Base-by-base conservation (phyloP, 2,888 invertebrate genomes). In the Conus canariensis region DNA sequence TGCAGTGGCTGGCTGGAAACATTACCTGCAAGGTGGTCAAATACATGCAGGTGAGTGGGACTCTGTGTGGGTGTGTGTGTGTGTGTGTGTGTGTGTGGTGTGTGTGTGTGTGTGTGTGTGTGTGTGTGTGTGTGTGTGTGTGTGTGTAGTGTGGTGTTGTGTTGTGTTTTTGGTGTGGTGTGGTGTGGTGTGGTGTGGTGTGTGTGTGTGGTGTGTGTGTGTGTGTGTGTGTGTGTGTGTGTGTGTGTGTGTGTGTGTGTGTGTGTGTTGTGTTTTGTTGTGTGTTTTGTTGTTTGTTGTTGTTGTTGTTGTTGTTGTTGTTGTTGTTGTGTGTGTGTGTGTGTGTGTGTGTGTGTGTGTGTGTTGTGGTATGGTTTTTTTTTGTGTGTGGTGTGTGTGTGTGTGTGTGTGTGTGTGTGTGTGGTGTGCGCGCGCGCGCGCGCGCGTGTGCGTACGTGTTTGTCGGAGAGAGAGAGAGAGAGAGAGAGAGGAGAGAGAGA, bases 1-100 rank as follows among this genome's bases (percentile, higher is more conserved):
- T 98, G 0, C 97, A 98, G 92, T 98, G 98, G 98, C 96, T 97
- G 86, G 98, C 98, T 22, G 98, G 98, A 4, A 98, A 98, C 94
- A 95, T 97, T 16, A 97, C 97, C 83, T 98, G 98, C 96, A 98
- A 98, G 96, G 93, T 98, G 89, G 97, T 98, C 94, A 98, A 98
- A 96, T 98, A 97, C 93, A 96, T 98, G 87, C 98, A 98, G 96
- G 92, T 92, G n/a, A 90, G 90, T 85, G 22, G n/a, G 59, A 10
- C 9, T 59, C n/a, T 59, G 8, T 60, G 85, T 60, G 25, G 14
- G 10, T 25, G 60, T 85, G 85, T 60, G 25, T 9, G 25, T 85
- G 60, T 85, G 59, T 59, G 64, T 85, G 59, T 85, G 82, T 14
- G 82, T 82, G 82, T 45, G 45, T 56, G 82, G 82, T 56, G 56